These are phyloP conservation scores for Diaphora mendica DNA, from an alignment of 2,888 invertebrate species.

Conservation along the genomic window DNA sequence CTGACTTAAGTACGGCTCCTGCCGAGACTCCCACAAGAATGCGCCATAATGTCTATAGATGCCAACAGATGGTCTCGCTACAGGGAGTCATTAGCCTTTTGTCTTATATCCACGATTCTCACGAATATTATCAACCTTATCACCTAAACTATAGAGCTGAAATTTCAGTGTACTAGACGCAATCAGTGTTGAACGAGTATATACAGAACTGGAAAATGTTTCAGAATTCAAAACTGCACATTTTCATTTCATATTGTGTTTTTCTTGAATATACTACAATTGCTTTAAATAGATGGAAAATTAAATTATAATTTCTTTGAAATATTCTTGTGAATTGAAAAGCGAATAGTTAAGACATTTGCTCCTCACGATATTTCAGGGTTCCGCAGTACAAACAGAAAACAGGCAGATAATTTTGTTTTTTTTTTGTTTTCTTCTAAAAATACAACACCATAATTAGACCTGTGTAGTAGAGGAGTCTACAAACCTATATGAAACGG, in stretches of 20 bases:
- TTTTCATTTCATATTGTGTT: conserved; percentile 55
- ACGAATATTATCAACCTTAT: conserved; percentile 54
- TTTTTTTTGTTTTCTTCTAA: background rate
- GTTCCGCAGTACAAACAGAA: too few relatives aligned
- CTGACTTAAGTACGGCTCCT: conserved; percentile 60
- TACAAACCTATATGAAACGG: too few relatives aligned
- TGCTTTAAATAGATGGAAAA: conserved; percentile 28
- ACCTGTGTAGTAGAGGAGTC: too few relatives aligned
- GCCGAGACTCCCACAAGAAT: conserved; percentile 63
- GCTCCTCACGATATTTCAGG: too few relatives aligned
- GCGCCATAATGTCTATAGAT: conserved; percentile 76
- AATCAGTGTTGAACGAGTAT: conserved; percentile 66
- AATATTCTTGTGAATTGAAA: background rate
- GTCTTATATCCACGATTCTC: conserved; percentile 63
- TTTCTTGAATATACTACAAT: conserved; percentile 35
- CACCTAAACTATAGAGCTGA: conserved; percentile 39
- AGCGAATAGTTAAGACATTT: background rate
- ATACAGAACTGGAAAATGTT: conserved; percentile 76
- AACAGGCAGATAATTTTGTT: too few relatives aligned
- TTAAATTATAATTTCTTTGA: background rate
- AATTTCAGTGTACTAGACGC: conserved; percentile 46
- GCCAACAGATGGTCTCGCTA: conserved; percentile 79
- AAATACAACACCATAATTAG: too few relatives aligned
- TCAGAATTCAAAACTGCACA: conserved; percentile 72
- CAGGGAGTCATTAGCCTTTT: conserved; percentile 77